A percentile compares a stretch with the other conserved stretches of the same genome.
Conservation (phyloP, 2,113 vertebrate genomes). For the Neomonachus schauinslandi region DNA sequence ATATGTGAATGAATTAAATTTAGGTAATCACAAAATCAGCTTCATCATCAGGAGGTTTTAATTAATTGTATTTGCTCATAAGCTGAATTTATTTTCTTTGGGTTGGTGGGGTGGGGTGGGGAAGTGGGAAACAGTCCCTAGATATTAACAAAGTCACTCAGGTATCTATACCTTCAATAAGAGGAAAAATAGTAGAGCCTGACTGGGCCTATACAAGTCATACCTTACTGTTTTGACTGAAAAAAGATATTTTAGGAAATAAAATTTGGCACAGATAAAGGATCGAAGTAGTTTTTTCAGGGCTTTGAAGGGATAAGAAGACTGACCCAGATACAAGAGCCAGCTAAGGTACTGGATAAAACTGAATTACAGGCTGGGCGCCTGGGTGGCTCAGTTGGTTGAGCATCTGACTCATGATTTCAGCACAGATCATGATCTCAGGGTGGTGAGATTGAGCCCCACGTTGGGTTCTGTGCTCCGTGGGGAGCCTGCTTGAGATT, state of each 20-base stretch:
- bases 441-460: not conserved
- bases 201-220: not conserved
- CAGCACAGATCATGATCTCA: not conserved
- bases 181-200: not conserved
- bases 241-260: constrained; percentile 10
- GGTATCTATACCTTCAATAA: not conserved
- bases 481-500: not conserved
- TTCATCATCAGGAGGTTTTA: not conserved
- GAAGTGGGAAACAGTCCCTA: not conserved
- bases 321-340: not conserved
- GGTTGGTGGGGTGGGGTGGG: not conserved
- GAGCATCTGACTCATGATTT: not conserved
- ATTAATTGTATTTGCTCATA: not conserved
- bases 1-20: not conserved
- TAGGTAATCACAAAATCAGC: not conserved
- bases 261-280: not conserved
- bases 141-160: not conserved
- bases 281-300: not conserved
- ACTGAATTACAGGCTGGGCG: not conserved
- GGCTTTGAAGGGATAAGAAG: not conserved
- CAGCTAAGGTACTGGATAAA: not conserved
- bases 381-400: not conserved
- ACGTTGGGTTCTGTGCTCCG: not conserved
- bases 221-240: not conserved
- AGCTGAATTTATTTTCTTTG: not conserved